Evolutionary conservation across 2,113 vertebrate genomes (phyloP).

Genomic region (Gila orcuttii): DNA sequence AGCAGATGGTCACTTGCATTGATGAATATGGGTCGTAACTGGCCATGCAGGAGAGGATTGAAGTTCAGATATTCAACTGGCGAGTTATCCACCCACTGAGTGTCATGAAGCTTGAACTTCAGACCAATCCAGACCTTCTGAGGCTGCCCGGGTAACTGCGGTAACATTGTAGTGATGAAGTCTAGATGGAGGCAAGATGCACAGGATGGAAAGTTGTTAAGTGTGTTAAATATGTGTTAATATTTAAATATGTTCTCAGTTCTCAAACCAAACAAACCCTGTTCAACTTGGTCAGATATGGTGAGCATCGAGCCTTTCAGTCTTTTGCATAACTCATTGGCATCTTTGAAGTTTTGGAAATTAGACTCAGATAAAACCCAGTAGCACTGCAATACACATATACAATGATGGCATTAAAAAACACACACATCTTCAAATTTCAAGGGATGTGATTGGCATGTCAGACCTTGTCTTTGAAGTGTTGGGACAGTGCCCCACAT

Average conservation of each 20-base stretch:
- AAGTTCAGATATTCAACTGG: constrained; percentile 83
- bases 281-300: constrained; percentile 85
- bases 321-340: constrained; percentile 77
- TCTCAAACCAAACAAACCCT: constrained; percentile 77
- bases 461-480: constrained; percentile 89
- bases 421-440: neutral
- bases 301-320: constrained; percentile 83
- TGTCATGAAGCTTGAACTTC: constrained; percentile 67
- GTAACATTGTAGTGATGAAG: constrained; percentile 87
- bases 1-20: constrained; percentile 75
- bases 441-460: neutral
- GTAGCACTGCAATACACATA: constrained; percentile 85
- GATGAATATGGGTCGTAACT: constrained; percentile 71
- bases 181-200: constrained; percentile 74
- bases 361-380: constrained; percentile 59
- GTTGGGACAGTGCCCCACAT: constrained; percentile 72
- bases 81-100: constrained; percentile 81
- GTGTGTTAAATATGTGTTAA: neutral
- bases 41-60: constrained; percentile 83
- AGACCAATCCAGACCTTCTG: constrained; percentile 88
- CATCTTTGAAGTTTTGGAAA: constrained; percentile 72
- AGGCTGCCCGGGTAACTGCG: constrained; percentile 73
- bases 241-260: neutral
- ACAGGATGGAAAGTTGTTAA: constrained; percentile 1
- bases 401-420: constrained; percentile 5